phyloP scores from a whole-genome alignment of 2,797 vertebrate genomes.

The Diceros bicornis region DNA sequence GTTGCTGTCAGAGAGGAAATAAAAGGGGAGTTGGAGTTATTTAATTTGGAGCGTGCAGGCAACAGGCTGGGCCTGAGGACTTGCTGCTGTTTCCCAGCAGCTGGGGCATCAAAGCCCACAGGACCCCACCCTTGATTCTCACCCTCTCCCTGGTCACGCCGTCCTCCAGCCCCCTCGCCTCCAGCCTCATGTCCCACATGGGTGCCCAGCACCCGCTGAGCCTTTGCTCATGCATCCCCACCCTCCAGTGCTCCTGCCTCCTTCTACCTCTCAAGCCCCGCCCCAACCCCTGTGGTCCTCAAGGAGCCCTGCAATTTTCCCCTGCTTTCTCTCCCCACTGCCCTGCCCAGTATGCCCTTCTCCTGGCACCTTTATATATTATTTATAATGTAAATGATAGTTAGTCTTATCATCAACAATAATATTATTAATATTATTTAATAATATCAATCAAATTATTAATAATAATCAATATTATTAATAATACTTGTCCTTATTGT shows the following conservation, averaged over 20 bases:
- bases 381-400: background rate
- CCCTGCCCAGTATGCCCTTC: background rate
- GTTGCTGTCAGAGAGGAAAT: conserved; percentile 89
- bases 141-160: background rate
- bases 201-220: accelerated
- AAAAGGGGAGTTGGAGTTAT: conserved; percentile 87
- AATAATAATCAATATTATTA: background rate
- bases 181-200: accelerated
- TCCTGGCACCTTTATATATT: background rate
- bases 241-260: too few species aligned
- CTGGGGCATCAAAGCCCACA: background rate
- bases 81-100: background rate
- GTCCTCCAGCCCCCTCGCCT: too few species aligned
- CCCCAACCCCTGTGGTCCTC: too few species aligned
- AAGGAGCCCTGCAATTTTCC: accelerated
- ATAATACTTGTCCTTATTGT: background rate
- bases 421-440: background rate
- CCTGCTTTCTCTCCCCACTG: background rate
- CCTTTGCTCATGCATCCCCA: background rate
- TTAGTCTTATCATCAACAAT: background rate
- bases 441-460: background rate
- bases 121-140: background rate
- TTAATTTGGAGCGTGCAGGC: conserved; percentile 85
- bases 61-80: background rate
- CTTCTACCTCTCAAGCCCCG: background rate